Conservation (phyloP, 1,140 invertebrate genomes). For the Anthonomus grandis region DNA sequence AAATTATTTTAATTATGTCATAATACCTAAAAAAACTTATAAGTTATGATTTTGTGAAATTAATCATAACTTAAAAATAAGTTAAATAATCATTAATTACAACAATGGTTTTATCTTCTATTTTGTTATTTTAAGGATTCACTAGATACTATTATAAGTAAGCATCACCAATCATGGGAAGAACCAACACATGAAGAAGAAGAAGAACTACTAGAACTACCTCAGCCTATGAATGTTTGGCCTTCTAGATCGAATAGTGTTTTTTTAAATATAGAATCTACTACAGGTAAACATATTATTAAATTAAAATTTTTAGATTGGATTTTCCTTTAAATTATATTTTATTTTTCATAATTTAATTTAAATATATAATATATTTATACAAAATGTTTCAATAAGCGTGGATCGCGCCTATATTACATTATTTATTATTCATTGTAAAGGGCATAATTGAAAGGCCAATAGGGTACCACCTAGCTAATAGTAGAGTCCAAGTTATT, state of each 20-base stretch:
- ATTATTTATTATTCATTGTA: too few species aligned
- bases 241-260: constrained; percentile 45
- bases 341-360: not conserved
- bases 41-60: not conserved
- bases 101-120: too few species aligned
- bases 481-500: too few species aligned
- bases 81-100: too few species aligned
- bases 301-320: not conserved
- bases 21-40: too few species aligned
- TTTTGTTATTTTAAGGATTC: constrained; percentile 39
- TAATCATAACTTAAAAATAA: too few species aligned
- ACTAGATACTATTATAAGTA: constrained; percentile 43
- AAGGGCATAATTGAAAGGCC: too few species aligned
- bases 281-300: constrained; percentile 46
- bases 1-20: too few species aligned
- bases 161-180: constrained; percentile 55
- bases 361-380: not conserved
- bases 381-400: too few species aligned
- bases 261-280: constrained; percentile 53
- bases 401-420: too few species aligned
- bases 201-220: constrained; percentile 56
- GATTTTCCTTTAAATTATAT: not conserved
- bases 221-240: constrained; percentile 47
- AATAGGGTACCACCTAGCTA: too few species aligned
- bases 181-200: constrained; percentile 58